Evolutionary conservation across 2,888 invertebrate species (phyloP).

Genomic region (Plagiodera versicolora): DNA sequence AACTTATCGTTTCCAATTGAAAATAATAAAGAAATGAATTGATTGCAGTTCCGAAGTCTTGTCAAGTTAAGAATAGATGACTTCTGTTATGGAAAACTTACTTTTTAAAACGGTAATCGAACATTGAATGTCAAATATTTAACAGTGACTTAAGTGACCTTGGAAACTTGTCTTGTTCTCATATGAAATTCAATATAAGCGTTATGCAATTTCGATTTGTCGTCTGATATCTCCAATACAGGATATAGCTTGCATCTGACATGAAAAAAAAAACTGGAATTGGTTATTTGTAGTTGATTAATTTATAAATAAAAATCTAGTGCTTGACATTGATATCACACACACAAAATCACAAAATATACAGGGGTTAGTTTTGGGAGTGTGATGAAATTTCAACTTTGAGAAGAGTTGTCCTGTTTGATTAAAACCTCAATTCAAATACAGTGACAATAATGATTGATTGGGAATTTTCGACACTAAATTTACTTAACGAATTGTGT

Average conservation of each 20-base stretch:
- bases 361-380: neutral
- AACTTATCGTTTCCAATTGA: no score
- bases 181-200: conserved; percentile 8
- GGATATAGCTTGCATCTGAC: neutral
- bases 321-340: no score
- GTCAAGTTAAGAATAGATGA: no score
- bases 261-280: neutral
- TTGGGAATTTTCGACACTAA: no score
- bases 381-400: no score
- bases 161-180: conserved; percentile 5
- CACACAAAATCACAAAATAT: neutral
- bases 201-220: conserved; percentile 9
- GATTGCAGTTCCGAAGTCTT: no score
- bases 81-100: no score
- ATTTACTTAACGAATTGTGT: no score
- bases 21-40: no score
- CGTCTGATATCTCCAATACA: neutral
- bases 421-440: no score
- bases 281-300: neutral
- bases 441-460: no score
- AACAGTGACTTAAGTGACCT: neutral
- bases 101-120: neutral
- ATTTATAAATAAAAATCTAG: neutral
- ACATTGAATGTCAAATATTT: neutral
- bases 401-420: no score